Evolutionary conservation across 2,888 invertebrate genomes (phyloP).

Genomic region (Apamea epomidion): DNA sequence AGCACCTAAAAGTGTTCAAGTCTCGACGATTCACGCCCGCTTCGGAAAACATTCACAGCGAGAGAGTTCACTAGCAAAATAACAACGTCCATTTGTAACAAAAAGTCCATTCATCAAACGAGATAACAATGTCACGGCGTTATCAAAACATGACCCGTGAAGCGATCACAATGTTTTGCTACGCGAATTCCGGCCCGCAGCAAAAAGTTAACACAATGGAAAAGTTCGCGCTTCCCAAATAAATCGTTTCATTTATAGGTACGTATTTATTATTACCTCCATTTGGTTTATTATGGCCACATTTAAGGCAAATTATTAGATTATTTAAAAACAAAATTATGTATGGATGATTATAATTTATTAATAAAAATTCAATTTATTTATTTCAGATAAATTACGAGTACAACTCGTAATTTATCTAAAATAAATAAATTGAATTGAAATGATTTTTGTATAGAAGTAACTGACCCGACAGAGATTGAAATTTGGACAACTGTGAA

Average conservation of each 20-base stretch:
- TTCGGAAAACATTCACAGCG: slow-evolving; percentile 77
- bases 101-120: slow-evolving; percentile 89
- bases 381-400: no score
- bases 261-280: slow-evolving; percentile 75
- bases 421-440: no score
- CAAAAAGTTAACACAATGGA: slow-evolving; percentile 86
- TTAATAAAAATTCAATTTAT: no score
- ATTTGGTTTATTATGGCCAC: slow-evolving; percentile 61
- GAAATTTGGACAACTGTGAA: no score
- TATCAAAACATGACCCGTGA: slow-evolving; percentile 88
- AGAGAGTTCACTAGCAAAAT: slow-evolving; percentile 84
- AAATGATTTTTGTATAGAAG: slow-evolving; percentile 59
- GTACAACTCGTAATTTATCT: no score
- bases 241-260: slow-evolving; percentile 82
- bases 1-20: slow-evolving; percentile 50
- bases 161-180: slow-evolving; percentile 87
- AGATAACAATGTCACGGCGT: slow-evolving; percentile 88
- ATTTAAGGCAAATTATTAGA: slow-evolving; percentile 62
- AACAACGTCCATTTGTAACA: slow-evolving; percentile 88
- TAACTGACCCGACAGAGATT: neutral
- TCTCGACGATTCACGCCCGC: slow-evolving; percentile 68
- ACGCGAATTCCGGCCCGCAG: slow-evolving; percentile 77
- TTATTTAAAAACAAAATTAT: no score
- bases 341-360: no score
- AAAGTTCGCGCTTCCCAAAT: slow-evolving; percentile 80